phyloP scores from a whole-genome alignment of 1,140 invertebrate genomes.

The Phenacoccus solenopsis region DNA sequence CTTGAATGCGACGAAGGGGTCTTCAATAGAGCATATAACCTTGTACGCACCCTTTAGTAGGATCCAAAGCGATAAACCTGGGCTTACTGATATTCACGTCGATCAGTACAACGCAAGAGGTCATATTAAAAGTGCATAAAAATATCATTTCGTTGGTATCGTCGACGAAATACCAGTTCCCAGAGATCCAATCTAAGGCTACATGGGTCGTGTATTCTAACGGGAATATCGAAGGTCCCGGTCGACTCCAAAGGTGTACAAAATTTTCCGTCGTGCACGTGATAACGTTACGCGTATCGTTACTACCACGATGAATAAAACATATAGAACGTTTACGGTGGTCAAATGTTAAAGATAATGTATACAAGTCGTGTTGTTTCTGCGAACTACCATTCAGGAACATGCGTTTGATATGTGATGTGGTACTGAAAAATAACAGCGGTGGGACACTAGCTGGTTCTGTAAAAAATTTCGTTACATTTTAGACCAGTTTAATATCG shows the following conservation, averaged over 20 bases:
- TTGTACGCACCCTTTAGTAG: conserved; percentile 49
- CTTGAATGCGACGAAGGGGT: not conserved
- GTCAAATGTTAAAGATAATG: conserved; percentile 39
- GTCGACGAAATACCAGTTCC: conserved; percentile 77
- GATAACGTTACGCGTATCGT: conserved; percentile 36
- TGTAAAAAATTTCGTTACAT: no score
- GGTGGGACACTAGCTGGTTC: conserved; percentile 39
- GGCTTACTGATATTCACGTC: conserved; percentile 57
- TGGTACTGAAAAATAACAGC: conserved; percentile 41
- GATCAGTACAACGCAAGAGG: conserved; percentile 50
- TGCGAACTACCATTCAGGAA: conserved; percentile 39
- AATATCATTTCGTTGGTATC: conserved; percentile 55
- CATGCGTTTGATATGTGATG: conserved; percentile 39
- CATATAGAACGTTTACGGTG: conserved; percentile 50
- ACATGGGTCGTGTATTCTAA: conserved; percentile 50
- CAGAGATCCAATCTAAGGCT: conserved; percentile 70
- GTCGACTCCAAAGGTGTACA: conserved; percentile 40
- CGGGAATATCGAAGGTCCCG: conserved; percentile 41
- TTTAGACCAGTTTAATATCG: no score
- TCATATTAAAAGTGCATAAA: conserved; percentile 49
- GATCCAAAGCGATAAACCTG: conserved; percentile 67
- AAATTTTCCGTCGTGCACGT: conserved; percentile 50
- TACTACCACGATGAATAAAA: conserved; percentile 47
- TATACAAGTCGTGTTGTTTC: conserved; percentile 35
- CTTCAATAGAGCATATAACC: not conserved